These are phyloP conservation scores for Drosophila ogumai DNA, from an alignment of 1,140 invertebrate genomes.

Conservation along the genomic window DNA sequence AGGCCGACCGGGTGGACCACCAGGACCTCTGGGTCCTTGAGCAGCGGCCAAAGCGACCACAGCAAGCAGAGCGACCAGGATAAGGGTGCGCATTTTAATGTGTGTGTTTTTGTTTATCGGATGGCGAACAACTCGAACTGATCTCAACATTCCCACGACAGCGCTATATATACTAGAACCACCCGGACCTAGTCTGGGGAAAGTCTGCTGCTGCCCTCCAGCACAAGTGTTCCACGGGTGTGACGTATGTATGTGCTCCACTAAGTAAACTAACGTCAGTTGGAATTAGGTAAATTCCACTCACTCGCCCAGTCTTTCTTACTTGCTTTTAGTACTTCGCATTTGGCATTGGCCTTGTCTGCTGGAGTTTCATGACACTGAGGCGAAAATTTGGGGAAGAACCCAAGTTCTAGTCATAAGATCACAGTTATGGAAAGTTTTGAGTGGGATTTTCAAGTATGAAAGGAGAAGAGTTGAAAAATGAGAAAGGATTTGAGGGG, in stretches of 20 bases:
- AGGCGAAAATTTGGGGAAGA: neutral
- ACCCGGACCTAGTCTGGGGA: neutral
- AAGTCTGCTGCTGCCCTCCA: neutral
- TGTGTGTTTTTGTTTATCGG: conserved; percentile 14
- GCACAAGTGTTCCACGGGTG: conserved; percentile 17
- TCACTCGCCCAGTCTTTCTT: neutral
- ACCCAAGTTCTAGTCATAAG: neutral
- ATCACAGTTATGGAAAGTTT: neutral
- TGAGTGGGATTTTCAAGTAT: accelerated
- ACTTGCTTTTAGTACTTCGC: conserved; percentile 7
- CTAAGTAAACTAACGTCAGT: conserved; percentile 34
- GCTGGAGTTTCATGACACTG: neutral
- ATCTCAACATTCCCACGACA: neutral
- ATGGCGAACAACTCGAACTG: conserved; percentile 36
- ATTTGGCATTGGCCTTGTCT: conserved; percentile 11
- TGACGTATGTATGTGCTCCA: conserved; percentile 14
- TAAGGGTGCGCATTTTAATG: conserved; percentile 32
- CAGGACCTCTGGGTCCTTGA: conserved; percentile 33
- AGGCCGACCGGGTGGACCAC: neutral
- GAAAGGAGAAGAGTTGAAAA: neutral
- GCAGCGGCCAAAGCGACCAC: conserved; percentile 34
- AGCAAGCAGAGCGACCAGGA: conserved; percentile 31
- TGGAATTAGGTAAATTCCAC: conserved; percentile 13
- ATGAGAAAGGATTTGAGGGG: neutral
- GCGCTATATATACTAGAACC: conserved; percentile 22